phyloP scores from a whole-genome alignment of 1,140 invertebrate genomes.

The Episyrphus balteatus region DNA sequence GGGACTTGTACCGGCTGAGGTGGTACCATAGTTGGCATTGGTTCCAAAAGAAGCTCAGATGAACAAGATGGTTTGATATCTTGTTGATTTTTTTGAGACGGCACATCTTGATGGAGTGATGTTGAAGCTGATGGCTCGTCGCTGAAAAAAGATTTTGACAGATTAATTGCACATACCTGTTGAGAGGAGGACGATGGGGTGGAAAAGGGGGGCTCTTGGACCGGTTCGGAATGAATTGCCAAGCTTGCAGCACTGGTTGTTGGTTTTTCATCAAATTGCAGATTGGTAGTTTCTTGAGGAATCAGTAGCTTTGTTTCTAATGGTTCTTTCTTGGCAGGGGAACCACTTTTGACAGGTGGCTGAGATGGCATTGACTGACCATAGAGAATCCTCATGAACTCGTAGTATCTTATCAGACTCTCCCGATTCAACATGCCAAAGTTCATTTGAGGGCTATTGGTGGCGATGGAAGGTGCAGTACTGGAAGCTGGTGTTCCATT shows the following conservation, averaged over 20 bases:
- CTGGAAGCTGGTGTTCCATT: background rate
- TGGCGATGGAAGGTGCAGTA: too few relatives aligned
- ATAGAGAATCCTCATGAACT: slow-evolving; percentile 33
- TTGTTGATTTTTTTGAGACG: background rate
- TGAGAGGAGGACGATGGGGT: background rate
- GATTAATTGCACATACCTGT: slow-evolving; percentile 10
- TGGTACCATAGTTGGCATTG: slow-evolving; percentile 9
- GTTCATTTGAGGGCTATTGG: too few relatives aligned
- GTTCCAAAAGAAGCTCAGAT: background rate
- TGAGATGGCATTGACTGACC: background rate
- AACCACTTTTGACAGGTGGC: background rate
- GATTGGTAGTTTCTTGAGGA: too few relatives aligned
- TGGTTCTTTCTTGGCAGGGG: background rate
- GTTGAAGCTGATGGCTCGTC: slow-evolving; percentile 9
- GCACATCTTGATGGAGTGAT: background rate
- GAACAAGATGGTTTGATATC: background rate
- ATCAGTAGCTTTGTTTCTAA: too few relatives aligned
- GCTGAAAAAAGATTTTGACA: slow-evolving; percentile 12
- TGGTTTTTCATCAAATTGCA: background rate
- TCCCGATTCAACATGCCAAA: slow-evolving; percentile 21
- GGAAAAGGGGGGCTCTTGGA: too few relatives aligned
- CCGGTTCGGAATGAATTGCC: background rate
- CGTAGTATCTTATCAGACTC: slow-evolving; percentile 29
- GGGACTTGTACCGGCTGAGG: slow-evolving; percentile 18
- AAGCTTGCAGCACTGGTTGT: slow-evolving; percentile 4